Evolutionary conservation across 1,140 invertebrate genomes (phyloP).

Genomic region (Eumeta japonica): DNA sequence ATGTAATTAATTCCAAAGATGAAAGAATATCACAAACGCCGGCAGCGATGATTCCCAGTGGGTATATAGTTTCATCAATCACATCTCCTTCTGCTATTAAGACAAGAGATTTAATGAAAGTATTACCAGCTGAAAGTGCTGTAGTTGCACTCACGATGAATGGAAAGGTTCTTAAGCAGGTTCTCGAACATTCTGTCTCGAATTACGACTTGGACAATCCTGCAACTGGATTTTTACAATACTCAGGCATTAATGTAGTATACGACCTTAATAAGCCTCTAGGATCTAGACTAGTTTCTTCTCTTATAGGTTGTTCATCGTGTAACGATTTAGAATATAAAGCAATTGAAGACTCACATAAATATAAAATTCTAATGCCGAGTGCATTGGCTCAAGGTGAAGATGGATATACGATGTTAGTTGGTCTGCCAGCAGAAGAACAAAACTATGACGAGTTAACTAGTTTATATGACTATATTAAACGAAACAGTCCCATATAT

Average conservation of each 20-base stretch:
- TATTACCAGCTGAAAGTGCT: constrained; percentile 56
- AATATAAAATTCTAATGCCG: constrained; percentile 57
- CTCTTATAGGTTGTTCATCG: constrained; percentile 55
- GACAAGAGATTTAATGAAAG: constrained; percentile 47
- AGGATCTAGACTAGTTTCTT: constrained; percentile 54
- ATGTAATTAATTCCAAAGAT: constrained; percentile 46
- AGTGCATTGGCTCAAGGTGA: constrained; percentile 45
- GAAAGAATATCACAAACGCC: constrained; percentile 72
- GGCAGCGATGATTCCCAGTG: constrained; percentile 73
- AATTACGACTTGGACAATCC: constrained; percentile 42
- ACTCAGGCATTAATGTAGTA: constrained; percentile 58
- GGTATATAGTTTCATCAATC: constrained; percentile 66
- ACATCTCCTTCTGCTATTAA: constrained; percentile 59
- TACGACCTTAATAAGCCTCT: constrained; percentile 54
- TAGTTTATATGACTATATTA: constrained; percentile 36
- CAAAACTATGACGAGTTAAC: constrained; percentile 45
- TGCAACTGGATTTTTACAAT: constrained; percentile 60
- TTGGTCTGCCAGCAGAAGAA: constrained; percentile 19
- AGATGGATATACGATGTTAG: too few species aligned
- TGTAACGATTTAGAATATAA: constrained; percentile 59
- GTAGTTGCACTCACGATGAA: constrained; percentile 53
- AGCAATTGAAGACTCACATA: constrained; percentile 36
- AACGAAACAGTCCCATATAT: constrained; percentile 39
- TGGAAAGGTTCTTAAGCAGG: constrained; percentile 44
- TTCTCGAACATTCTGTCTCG: constrained; percentile 59